Conservation (phyloP, 2,113 vertebrate genomes). For the Phodopus roborovskii region DNA sequence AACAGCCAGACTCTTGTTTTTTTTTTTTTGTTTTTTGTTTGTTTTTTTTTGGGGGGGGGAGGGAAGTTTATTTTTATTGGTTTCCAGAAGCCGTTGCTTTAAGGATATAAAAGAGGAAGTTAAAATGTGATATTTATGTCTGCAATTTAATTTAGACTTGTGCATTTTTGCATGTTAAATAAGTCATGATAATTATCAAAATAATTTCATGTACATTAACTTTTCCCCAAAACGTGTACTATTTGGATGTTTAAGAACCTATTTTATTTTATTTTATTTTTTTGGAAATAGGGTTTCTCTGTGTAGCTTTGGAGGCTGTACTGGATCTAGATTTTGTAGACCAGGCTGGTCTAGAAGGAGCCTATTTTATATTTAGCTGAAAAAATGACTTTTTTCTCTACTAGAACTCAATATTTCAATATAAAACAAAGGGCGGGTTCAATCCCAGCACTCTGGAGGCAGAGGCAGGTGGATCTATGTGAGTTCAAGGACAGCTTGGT, state of each 20-base stretch:
- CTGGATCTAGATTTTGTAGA: no score
- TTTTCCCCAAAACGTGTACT: not conserved
- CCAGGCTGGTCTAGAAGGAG: not conserved
- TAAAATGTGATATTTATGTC: constrained; percentile 61
- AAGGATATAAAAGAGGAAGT: constrained; percentile 70
- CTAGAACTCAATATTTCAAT: constrained; percentile 60
- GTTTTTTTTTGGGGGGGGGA: no score
- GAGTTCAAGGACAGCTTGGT: no score
- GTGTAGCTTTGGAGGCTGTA: no score
- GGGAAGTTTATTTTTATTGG: not conserved
- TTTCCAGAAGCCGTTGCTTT: constrained; percentile 65
- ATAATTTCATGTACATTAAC: not conserved
- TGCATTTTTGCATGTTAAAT: constrained; percentile 9
- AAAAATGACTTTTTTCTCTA: constrained; percentile 15
- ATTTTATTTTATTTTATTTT: not conserved
- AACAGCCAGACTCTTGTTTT: not conserved
- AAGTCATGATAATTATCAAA: not conserved
- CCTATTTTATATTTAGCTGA: constrained; percentile 14
- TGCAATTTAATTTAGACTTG: not conserved
- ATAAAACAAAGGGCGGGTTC: constrained; percentile 48
- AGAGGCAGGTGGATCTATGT: no score
- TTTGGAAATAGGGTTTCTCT: no score
- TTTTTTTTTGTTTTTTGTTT: no score
- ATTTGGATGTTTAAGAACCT: not conserved
- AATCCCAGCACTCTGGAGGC: no score